Percentiles rank a stretch among this genome's conserved stretches.
Conservation (phyloP, 92 coral and sea anemone genomes). For the Heteractis magnifica region DNA sequence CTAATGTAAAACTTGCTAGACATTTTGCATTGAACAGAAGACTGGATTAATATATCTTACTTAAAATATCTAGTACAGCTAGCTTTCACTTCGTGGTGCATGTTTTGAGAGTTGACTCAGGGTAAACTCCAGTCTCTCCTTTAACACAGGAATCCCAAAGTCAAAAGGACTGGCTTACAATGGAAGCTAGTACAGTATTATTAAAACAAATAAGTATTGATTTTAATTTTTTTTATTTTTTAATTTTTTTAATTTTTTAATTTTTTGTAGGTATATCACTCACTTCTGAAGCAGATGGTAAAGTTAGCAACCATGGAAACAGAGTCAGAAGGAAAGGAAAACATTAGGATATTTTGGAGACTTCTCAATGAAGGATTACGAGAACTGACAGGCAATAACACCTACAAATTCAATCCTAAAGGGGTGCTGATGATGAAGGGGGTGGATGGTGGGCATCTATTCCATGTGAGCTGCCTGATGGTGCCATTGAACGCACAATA, state of each 20-base stretch:
- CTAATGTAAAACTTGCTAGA: neutral
- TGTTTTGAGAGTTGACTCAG: no score
- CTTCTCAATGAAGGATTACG: conserved; percentile 36
- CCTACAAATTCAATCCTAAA: conserved; percentile 37
- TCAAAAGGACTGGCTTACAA: no score
- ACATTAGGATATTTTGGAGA: conserved; percentile 54
- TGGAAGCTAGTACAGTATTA: no score
- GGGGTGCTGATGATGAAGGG: conserved; percentile 49
- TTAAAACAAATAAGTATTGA: neutral
- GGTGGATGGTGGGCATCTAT: conserved; percentile 71
- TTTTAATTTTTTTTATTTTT: neutral
- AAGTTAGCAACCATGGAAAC: conserved; percentile 65
- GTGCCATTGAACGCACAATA: neutral
- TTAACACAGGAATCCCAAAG: no score
- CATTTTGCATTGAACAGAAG: no score
- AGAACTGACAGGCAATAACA: conserved; percentile 25
- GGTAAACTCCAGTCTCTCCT: no score
- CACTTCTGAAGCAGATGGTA: conserved; percentile 53
- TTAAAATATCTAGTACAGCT: no score
- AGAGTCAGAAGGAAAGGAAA: conserved; percentile 41
- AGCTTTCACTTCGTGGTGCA: no score
- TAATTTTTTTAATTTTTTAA: conserved; percentile 17
- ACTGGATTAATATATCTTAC: no score
- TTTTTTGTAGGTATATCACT: conserved; percentile 52
- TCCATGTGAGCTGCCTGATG: conserved; percentile 49